phyloP scores from a whole-genome alignment of 2,797 vertebrate genomes.

The Odontamblyopus lacepedii region DNA sequence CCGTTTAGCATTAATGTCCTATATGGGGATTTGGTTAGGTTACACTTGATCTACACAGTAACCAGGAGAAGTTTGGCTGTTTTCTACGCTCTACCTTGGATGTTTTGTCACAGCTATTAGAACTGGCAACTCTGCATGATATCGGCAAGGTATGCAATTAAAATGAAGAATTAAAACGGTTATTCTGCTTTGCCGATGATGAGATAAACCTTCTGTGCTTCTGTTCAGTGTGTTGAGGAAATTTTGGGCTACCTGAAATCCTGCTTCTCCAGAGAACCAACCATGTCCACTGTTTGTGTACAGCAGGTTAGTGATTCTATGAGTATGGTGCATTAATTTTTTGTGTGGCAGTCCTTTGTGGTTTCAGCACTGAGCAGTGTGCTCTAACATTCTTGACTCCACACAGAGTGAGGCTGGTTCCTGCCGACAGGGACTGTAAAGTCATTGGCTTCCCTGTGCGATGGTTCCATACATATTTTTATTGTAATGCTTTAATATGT shows the following conservation, averaged over 20 bases:
- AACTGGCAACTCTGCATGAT: slow-evolving; percentile 93
- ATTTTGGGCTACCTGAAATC: slow-evolving; percentile 94
- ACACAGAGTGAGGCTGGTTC: slow-evolving; percentile 73
- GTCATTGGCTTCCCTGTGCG: slow-evolving; percentile 71
- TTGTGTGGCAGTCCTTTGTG: slow-evolving; percentile 60
- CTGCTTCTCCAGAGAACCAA: slow-evolving; percentile 94
- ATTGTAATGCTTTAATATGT: not conserved
- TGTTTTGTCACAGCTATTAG: slow-evolving; percentile 93
- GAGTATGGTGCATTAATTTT: not conserved
- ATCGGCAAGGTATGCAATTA: slow-evolving; percentile 86
- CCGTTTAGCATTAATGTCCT: not conserved
- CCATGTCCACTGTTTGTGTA: slow-evolving; percentile 95
- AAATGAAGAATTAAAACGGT: not conserved
- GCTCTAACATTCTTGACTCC: slow-evolving; percentile 45
- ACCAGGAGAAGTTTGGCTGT: slow-evolving; percentile 91
- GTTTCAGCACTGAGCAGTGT: slow-evolving; percentile 70
- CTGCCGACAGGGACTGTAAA: slow-evolving; percentile 77
- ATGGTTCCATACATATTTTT: slow-evolving; percentile 70
- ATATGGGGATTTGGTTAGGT: slow-evolving; percentile 75
- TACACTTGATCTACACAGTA: slow-evolving; percentile 93
- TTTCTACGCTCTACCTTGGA: slow-evolving; percentile 91
- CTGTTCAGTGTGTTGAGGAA: slow-evolving; percentile 92
- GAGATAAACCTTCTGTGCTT: not conserved
- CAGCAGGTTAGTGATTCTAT: slow-evolving; percentile 85
- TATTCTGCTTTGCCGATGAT: not conserved